Conservation (phyloP, 2,113 vertebrate genomes). For the Marmota flaviventris region DNA sequence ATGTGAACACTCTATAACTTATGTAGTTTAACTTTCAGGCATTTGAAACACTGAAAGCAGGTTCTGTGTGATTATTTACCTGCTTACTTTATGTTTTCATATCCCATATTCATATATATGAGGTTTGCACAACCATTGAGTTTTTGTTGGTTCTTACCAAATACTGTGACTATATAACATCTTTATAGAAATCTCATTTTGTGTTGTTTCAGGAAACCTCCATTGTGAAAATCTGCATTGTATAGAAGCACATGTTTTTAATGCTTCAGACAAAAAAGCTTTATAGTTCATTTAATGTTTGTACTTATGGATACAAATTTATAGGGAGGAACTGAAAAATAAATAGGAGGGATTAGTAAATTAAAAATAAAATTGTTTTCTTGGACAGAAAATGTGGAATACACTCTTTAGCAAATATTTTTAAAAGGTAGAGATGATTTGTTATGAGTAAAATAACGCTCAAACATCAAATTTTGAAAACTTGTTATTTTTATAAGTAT, state of each 20-base stretch:
- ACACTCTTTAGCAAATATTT: not conserved
- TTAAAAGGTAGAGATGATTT: not conserved
- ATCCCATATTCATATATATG: not conserved
- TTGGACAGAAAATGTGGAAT: not conserved
- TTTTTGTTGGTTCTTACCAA: not conserved
- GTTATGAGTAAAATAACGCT: not conserved
- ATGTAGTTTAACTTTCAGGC: not conserved
- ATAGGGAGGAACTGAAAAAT: not conserved
- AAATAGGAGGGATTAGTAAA: not conserved
- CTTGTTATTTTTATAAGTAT: not conserved
- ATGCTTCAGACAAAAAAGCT: not conserved
- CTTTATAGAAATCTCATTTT: not conserved
- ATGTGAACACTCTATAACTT: not conserved
- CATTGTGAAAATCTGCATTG: not conserved
- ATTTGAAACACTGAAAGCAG: not conserved
- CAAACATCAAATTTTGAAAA: conserved; percentile 4
- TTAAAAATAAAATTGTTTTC: conserved; percentile 4
- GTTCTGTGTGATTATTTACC: not conserved
- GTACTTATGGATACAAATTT: not conserved
- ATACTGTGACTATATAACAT: not conserved
- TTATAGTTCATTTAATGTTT: not conserved
- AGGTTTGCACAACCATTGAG: not conserved
- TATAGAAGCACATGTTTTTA: not conserved
- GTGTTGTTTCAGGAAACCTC: not conserved
- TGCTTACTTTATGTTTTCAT: not conserved